Conservation (phyloP, 2,888 invertebrate genomes). For the Platycheirus rosarum region DNA sequence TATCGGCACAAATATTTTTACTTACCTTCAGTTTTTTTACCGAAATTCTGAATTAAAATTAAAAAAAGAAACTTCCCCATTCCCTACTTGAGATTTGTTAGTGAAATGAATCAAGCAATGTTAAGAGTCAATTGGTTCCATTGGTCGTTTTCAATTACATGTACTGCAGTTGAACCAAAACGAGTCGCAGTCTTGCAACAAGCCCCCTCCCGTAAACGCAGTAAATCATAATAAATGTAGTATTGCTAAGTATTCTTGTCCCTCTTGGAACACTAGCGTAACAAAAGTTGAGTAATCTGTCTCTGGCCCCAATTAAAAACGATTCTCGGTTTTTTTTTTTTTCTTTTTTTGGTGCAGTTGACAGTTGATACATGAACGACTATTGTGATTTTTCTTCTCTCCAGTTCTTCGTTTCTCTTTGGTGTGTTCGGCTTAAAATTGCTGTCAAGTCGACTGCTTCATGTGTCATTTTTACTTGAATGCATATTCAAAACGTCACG, state of each 20-base stretch:
- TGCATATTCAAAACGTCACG: constrained; percentile 51
- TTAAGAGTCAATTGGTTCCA: constrained; percentile 26
- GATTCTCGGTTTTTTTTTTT: no score
- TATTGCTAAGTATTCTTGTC: constrained; percentile 29
- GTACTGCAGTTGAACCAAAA: constrained; percentile 4
- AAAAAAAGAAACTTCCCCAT: no score
- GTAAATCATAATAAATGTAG: constrained; percentile 52
- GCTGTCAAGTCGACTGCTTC: constrained; percentile 58
- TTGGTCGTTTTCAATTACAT: constrained; percentile 29
- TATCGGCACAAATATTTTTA: no score
- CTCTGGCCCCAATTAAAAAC: constrained; percentile 64
- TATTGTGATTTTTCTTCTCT: constrained; percentile 47
- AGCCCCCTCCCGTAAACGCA: constrained; percentile 37
- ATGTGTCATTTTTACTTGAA: constrained; percentile 71
- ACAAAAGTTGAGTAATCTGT: constrained; percentile 47
- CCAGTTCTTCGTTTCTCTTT: constrained; percentile 22
- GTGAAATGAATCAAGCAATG: constrained; percentile 13
- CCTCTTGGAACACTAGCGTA: constrained; percentile 35
- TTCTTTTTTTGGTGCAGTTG: constrained; percentile 26
- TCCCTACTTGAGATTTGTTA: constrained; percentile 13
- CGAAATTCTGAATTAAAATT: no score
- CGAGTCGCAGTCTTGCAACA: background rate
- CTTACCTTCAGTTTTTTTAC: no score
- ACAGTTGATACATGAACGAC: constrained; percentile 39
- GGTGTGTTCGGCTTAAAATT: constrained; percentile 33